These are phyloP conservation scores for Corythornis madagascariensis DNA, from an alignment of 2,113 vertebrate species.

Conservation along the genomic window DNA sequence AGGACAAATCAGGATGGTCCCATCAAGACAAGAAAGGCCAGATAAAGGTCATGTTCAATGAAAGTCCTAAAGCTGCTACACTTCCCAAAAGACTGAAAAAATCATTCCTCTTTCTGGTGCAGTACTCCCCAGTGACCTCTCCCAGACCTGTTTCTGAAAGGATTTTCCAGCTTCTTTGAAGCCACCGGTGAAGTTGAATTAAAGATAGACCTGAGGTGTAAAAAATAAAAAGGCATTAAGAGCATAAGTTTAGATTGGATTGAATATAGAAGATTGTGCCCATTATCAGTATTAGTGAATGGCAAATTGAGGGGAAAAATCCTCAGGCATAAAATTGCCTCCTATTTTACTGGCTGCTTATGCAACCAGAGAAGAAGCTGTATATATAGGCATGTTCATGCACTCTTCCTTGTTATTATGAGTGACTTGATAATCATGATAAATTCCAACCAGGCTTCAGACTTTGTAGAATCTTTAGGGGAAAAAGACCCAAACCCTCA, in stretches of 20 bases:
- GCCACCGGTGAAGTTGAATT: neutral
- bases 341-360: neutral
- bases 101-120: neutral
- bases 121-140: neutral
- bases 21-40: neutral
- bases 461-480: neutral
- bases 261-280: neutral
- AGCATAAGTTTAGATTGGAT: neutral
- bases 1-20: constrained; percentile 19
- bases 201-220: neutral
- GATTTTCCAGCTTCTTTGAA: neutral
- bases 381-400: neutral
- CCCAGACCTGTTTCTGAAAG: neutral
- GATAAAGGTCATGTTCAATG: neutral
- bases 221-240: neutral
- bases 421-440: neutral
- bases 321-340: neutral
- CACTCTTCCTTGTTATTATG: neutral
- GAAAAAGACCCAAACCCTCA: neutral
- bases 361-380: neutral
- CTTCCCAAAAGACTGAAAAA: neutral
- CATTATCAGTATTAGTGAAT: neutral
- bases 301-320: neutral
- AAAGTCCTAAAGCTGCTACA: neutral
- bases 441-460: neutral